Percentiles rank a stretch among this genome's conserved stretches.
These are phyloP conservation scores for Ferdinandea cuprea DNA, from an alignment of 2,888 invertebrate genomes.

Conservation along the genomic window DNA sequence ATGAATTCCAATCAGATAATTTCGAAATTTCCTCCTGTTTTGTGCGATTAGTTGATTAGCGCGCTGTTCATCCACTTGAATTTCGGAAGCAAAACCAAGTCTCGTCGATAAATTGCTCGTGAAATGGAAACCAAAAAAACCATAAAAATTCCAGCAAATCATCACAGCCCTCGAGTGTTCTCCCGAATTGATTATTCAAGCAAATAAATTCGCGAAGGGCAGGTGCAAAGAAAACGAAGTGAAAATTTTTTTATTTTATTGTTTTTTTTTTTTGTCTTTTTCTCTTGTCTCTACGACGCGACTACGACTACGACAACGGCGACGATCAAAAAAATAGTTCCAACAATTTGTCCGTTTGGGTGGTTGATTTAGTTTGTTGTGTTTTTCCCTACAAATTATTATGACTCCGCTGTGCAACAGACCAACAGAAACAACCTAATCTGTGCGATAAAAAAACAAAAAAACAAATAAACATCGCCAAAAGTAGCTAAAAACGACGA, in stretches of 20 bases:
- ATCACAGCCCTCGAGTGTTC: slow-evolving; percentile 43
- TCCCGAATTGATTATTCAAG: slow-evolving; percentile 66
- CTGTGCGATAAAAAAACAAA: slow-evolving; percentile 30
- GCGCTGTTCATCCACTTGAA: slow-evolving; percentile 18
- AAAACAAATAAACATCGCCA: slow-evolving; percentile 21
- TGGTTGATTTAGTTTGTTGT: no score
- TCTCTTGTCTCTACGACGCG: no score
- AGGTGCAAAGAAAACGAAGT: slow-evolving; percentile 46
- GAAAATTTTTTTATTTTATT: slow-evolving; percentile 24
- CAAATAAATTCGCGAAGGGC: slow-evolving; percentile 53
- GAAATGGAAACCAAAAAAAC: slow-evolving; percentile 42
- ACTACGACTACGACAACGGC: no score
- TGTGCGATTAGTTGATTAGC: slow-evolving; percentile 42
- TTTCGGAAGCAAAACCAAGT: slow-evolving; percentile 26
- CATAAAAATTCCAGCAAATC: slow-evolving; percentile 21
- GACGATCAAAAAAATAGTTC: neutral
- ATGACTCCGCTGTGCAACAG: neutral
- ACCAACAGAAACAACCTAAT: slow-evolving; percentile 26
- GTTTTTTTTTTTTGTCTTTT: neutral
- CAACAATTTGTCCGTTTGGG: neutral
- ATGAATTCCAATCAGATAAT: slow-evolving; percentile 69
- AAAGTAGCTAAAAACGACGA: slow-evolving; percentile 15
- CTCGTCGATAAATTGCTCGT: slow-evolving; percentile 11
- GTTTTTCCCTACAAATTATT: neutral
- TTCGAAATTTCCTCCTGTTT: slow-evolving; percentile 62